A percentile compares a stretch with the other conserved stretches of the same genome.
phyloP scores from a whole-genome alignment of 2,113 vertebrate genomes.

The Diadophis punctatus region DNA sequence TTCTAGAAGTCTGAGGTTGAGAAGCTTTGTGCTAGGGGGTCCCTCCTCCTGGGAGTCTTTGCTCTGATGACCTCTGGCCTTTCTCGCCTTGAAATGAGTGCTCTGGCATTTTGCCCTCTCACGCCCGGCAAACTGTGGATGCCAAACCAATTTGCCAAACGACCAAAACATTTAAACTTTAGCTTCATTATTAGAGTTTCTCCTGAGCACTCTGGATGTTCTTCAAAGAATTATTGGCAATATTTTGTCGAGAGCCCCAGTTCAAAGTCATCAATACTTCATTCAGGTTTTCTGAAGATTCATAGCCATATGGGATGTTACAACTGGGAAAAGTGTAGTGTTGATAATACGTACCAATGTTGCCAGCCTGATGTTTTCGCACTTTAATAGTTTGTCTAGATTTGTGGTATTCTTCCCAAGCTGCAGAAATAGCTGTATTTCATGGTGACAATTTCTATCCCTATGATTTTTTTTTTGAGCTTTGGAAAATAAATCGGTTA shows the following conservation, averaged over 20 bases:
- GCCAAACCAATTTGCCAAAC: background rate
- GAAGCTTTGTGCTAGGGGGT: background rate
- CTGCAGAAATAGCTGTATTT: background rate
- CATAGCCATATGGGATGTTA: background rate
- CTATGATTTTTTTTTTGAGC: background rate
- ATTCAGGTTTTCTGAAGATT: background rate
- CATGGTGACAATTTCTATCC: background rate
- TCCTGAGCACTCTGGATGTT: background rate
- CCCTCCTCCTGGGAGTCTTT: background rate
- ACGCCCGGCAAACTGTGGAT: background rate
- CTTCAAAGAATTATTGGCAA: background rate
- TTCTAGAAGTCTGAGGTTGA: background rate
- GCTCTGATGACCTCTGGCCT: background rate
- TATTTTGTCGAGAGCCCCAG: background rate
- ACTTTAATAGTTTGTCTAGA: background rate
- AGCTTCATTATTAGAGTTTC: background rate
- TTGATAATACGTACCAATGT: background rate
- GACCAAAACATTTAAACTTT: background rate
- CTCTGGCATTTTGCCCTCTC: background rate
- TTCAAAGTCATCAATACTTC: background rate
- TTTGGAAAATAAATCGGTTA: background rate
- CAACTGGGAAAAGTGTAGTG: background rate
- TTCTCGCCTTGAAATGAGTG: background rate
- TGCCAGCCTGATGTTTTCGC: background rate
- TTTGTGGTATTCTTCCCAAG: background rate